Percentiles rank a stretch among this genome's conserved stretches.
Conservation (phyloP, 2,888 invertebrate species). For the Boloria euphrosyne region DNA sequence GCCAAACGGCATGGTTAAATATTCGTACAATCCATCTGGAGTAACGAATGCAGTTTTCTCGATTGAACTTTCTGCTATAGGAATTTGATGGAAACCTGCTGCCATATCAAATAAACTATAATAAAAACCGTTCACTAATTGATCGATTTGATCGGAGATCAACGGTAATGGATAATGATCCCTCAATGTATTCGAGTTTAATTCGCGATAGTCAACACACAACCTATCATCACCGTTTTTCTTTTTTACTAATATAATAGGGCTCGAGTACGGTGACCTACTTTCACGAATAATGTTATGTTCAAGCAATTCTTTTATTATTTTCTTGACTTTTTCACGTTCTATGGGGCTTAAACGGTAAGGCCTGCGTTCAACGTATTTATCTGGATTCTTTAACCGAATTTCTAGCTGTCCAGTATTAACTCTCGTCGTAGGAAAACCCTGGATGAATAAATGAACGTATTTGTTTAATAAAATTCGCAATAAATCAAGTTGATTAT, state of each 20-base stretch:
- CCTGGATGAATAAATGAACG: constrained; percentile 26
- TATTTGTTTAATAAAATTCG: constrained; percentile 24
- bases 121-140: constrained; percentile 34
- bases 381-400: too few species aligned
- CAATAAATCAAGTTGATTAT: constrained; percentile 19
- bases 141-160: constrained; percentile 44
- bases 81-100: constrained; percentile 46
- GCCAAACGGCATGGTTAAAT: constrained; percentile 47
- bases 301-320: constrained; percentile 29
- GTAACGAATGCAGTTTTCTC: background rate
- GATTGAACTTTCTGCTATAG: constrained; percentile 18
- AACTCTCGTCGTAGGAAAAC: constrained; percentile 21
- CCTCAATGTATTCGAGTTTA: constrained; percentile 40
- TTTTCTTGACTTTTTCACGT: constrained; percentile 27
- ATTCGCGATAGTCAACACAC: constrained; percentile 44
- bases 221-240: constrained; percentile 37
- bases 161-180: constrained; percentile 44
- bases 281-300: constrained; percentile 33
- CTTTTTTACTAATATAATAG: background rate
- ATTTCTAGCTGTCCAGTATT: too few species aligned
- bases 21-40: background rate
- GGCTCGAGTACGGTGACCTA: constrained; percentile 34
- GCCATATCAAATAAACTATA: constrained; percentile 43
- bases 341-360: constrained; percentile 24
- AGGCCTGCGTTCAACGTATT: constrained; percentile 21